Evolutionary conservation across 2,888 invertebrate species (phyloP), one percentile per base, ranked within the genome.

Genomic region (Graphium colonna): DNA sequence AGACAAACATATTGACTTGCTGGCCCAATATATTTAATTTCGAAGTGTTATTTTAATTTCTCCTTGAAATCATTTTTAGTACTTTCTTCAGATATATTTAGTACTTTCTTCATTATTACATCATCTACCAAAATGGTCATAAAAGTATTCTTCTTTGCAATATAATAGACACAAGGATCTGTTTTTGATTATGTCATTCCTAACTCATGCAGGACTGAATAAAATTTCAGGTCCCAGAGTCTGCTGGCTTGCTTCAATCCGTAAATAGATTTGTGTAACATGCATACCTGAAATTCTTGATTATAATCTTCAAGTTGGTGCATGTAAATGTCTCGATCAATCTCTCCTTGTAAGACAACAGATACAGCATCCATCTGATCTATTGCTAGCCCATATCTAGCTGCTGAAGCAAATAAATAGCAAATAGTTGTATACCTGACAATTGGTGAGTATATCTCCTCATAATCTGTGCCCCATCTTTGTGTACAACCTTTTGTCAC

Each of bases 151-250:
- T 53, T 57, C 1, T 28, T 2, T 17, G 52, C 53, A 12, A 1
- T 13, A 36, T 36, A 62, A 28, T 66, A 67, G 12, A 68, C 38
- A 39, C 66, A 71, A 4, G 65, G 64, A 58, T 69, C 67, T 17
- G 60, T 4, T 15, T 59, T 58, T 40, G 63, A 65, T 2, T 51
- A 49, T 7, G 5, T 52, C 39, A 67, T 28, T 15, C 65, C 67
- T 39, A 68, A 60, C 45, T 65, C 52, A 12, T 41, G 5, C 5
- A 69, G 38, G 9, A 15, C 50, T 31, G 21, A n/a, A 42, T 62
- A 52, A 4, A 67, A 36, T 28, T 60, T 63, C 13, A 41, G 54
- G 45, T 68, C 66, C 65, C 66, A 66, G 15, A 52, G 56, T 42
- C 62, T 44, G 18, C 63, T 63, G 0, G 62, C 59, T 43, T 56